Percentiles rank a stretch among this genome's conserved stretches.
Evolutionary conservation across 2,888 invertebrate species (phyloP).

Genomic region (Acronicta leporina): DNA sequence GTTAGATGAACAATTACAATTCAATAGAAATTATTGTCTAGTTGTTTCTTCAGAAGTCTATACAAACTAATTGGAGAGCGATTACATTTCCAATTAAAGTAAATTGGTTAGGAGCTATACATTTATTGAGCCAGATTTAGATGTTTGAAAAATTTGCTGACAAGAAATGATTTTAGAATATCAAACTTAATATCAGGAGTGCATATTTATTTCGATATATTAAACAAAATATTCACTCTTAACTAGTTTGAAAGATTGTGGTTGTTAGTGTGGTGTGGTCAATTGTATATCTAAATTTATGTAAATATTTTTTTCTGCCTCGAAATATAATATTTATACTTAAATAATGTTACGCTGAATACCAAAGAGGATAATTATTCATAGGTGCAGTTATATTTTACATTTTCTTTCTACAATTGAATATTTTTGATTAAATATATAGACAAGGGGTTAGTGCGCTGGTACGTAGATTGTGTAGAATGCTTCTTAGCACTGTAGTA

Average conservation of each 20-base stretch:
- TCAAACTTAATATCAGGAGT: no score
- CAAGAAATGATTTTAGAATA: no score
- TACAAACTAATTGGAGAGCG: conserved; percentile 40
- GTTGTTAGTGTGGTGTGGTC: no score
- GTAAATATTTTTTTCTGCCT: no score
- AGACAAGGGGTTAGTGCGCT: conserved; percentile 42
- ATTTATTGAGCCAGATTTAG: conserved; percentile 17
- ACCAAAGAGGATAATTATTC: neutral
- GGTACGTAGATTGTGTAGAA: conserved; percentile 60
- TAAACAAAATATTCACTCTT: no score
- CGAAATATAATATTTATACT: no score
- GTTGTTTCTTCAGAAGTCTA: conserved; percentile 41
- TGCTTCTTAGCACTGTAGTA: conserved; percentile 62
- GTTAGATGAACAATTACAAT: conserved; percentile 66
- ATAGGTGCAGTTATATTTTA: neutral
- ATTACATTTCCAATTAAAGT: conserved; percentile 36
- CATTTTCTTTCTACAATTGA: conserved; percentile 22
- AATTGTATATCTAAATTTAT: no score
- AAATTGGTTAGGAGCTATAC: conserved; percentile 16
- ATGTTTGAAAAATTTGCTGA: neutral
- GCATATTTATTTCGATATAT: no score
- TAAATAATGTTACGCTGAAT: no score
- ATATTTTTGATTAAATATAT: conserved; percentile 50
- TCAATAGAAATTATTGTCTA: conserved; percentile 61
- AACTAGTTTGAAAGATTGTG: no score